These are phyloP conservation scores for Sylvilagus floridanus DNA, from an alignment of 2,797 vertebrate genomes.

Conservation along the genomic window DNA sequence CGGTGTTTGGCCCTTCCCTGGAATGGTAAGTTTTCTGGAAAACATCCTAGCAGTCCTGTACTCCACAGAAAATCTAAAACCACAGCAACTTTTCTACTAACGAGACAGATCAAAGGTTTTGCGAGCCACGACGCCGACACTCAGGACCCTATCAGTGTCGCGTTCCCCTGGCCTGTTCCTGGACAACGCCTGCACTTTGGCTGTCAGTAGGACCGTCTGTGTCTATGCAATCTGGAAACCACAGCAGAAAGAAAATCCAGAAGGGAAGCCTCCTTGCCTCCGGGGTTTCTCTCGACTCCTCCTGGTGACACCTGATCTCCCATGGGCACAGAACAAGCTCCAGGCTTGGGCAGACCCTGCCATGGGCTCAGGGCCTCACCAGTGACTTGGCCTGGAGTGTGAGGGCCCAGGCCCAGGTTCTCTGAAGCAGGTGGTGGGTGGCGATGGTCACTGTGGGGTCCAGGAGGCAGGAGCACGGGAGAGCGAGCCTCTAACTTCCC, in stretches of 20 bases:
- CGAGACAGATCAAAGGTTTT: neutral
- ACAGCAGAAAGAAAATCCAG: neutral
- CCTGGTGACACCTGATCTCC: fast-evolving
- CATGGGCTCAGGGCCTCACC: fast-evolving
- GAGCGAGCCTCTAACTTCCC: fast-evolving
- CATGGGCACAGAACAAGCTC: neutral
- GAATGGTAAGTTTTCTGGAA: neutral
- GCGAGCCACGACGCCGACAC: neutral
- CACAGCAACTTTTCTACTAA: neutral
- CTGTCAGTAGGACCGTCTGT: neutral
- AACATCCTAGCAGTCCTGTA: neutral
- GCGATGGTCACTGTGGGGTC: neutral
- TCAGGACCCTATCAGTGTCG: neutral
- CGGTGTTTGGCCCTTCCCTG: neutral
- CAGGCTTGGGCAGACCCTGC: neutral
- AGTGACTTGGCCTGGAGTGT: fast-evolving
- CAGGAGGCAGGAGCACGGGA: neutral
- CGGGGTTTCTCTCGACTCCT: neutral
- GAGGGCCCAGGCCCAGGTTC: fast-evolving
- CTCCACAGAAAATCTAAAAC: neutral
- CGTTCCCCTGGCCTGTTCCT: neutral
- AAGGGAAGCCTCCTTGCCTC: neutral
- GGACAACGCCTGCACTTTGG: neutral
- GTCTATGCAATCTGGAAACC: neutral
- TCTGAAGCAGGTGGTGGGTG: neutral